A percentile compares a stretch with the other conserved stretches of the same genome.
These are phyloP conservation scores for Phyllostomus hastatus DNA, from an alignment of 2,113 vertebrate genomes.

Conservation along the genomic window DNA sequence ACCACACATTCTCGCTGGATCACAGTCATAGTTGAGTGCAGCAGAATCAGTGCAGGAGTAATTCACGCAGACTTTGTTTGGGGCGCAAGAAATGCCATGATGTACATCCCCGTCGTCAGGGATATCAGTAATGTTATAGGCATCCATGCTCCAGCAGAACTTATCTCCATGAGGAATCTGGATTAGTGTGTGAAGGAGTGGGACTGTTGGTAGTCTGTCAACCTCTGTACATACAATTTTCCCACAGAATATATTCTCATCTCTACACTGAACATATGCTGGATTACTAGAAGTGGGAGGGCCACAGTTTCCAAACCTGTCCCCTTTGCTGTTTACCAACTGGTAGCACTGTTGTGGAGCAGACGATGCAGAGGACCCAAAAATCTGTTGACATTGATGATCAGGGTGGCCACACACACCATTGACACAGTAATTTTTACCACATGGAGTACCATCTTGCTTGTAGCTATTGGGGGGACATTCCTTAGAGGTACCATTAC, in stretches of 20 bases:
- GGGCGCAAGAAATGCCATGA: neutral
- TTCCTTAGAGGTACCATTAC: neutral
- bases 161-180: neutral
- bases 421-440: accelerated
- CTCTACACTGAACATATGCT: neutral
- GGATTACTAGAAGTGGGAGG: accelerated
- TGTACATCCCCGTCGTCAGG: neutral
- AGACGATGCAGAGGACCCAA: neutral
- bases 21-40: neutral
- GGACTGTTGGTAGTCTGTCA: neutral
- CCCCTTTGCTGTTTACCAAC: conserved; percentile 7
- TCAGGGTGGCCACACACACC: neutral
- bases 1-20: accelerated
- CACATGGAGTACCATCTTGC: conserved; percentile 52
- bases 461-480: conserved; percentile 47
- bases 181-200: neutral
- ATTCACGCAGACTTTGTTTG: conserved; percentile 28
- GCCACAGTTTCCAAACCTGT: conserved; percentile 75
- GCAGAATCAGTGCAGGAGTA: accelerated
- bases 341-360: conserved; percentile 22
- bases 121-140: accelerated
- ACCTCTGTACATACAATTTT: conserved; percentile 56
- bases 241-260: conserved; percentile 52
- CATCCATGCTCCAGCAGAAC: conserved; percentile 66
- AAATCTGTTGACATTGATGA: neutral